Conservation (phyloP, 2,888 invertebrate genomes). For the Tachina lurida region DNA sequence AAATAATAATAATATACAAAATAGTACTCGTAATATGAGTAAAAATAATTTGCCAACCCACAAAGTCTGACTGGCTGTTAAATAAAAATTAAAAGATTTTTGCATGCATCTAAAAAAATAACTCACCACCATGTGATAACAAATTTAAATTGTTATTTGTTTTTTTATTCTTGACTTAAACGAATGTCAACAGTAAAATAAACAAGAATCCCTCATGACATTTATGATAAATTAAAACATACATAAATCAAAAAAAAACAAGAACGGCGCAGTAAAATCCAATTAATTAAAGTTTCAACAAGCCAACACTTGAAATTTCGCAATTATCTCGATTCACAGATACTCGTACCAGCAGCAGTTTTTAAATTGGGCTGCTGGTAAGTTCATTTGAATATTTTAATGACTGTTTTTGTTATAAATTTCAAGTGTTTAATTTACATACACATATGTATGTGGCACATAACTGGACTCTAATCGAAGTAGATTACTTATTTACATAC, state of each 20-base stretch:
- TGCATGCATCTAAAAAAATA: neutral
- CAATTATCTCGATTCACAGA: neutral
- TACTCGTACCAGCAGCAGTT: neutral
- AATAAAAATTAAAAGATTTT: neutral
- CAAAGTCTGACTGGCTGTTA: neutral
- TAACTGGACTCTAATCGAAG: slow-evolving; percentile 55
- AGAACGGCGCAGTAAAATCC: neutral
- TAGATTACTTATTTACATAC: too few species aligned
- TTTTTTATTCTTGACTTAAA: slow-evolving; percentile 8
- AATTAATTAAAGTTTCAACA: slow-evolving; percentile 45
- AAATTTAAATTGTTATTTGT: slow-evolving; percentile 7
- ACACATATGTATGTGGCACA: slow-evolving; percentile 8
- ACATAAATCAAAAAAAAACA: neutral
- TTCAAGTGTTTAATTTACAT: slow-evolving; percentile 45
- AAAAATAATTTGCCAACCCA: slow-evolving; percentile 10
- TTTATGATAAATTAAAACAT: slow-evolving; percentile 48
- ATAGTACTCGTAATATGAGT: too few species aligned
- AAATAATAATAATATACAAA: neutral
- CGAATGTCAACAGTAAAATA: slow-evolving; percentile 58
- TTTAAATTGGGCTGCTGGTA: neutral
- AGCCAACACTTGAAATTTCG: slow-evolving; percentile 14
- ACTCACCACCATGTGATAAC: slow-evolving; percentile 25
- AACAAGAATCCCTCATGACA: slow-evolving; percentile 43
- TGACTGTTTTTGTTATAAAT: slow-evolving; percentile 8
- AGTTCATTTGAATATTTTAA: neutral